Conservation (phyloP, 1,140 invertebrate genomes). For the Drosophila baimaii region DNA sequence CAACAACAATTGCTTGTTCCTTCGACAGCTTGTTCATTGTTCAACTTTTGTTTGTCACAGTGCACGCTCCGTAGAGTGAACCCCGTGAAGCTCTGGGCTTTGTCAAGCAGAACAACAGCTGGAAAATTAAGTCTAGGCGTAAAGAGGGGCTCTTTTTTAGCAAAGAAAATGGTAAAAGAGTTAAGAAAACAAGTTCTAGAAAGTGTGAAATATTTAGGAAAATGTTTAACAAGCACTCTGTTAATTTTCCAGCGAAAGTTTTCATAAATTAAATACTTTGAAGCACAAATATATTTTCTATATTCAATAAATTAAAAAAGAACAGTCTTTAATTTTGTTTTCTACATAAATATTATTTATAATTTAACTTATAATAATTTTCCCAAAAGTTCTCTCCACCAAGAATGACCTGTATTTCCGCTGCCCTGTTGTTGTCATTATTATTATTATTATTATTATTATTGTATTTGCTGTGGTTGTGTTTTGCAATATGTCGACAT, state of each 20-base stretch:
- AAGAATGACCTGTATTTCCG: conserved; percentile 5
- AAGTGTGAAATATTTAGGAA: too few relatives aligned
- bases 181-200: not conserved
- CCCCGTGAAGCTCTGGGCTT: too few relatives aligned
- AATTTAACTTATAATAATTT: too few relatives aligned
- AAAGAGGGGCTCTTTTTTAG: too few relatives aligned
- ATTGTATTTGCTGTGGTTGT: conserved; percentile 53
- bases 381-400: not conserved
- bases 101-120: too few relatives aligned
- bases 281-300: too few relatives aligned
- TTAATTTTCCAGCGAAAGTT: rapidly evolving
- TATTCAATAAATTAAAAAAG: too few relatives aligned
- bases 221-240: not conserved
- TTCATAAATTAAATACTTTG: not conserved
- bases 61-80: not conserved
- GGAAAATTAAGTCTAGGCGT: too few relatives aligned
- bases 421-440: conserved; percentile 14
- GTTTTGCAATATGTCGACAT: conserved; percentile 75
- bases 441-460: conserved; percentile 43
- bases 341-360: too few relatives aligned
- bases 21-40: conserved; percentile 39
- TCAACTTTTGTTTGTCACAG: conserved; percentile 25
- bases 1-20: conserved; percentile 53
- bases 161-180: not conserved
- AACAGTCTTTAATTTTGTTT: too few relatives aligned